Conservation (phyloP, 2,888 invertebrate species). For the Caenorhabditis doughertyi region DNA sequence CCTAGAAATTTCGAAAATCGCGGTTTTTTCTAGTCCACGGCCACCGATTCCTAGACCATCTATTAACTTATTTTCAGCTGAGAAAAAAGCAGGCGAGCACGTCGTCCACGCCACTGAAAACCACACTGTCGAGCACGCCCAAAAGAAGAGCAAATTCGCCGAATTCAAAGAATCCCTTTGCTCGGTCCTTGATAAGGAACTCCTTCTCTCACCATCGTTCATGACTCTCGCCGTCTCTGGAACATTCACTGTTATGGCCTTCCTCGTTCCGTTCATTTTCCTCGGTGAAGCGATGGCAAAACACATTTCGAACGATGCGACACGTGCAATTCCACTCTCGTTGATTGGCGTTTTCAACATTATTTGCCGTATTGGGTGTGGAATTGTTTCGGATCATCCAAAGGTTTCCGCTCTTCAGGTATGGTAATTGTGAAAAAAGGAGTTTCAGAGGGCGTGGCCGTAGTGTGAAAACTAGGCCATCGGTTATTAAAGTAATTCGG, state of each 20-base stretch:
- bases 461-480: too few species aligned
- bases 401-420: slow-evolving; percentile 92
- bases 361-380: slow-evolving; percentile 90
- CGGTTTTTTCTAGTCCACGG: too few species aligned
- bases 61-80: slow-evolving; percentile 24
- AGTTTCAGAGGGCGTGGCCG: too few species aligned
- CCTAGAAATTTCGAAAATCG: too few species aligned
- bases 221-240: slow-evolving; percentile 92
- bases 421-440: slow-evolving; percentile 88
- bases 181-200: slow-evolving; percentile 87
- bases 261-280: slow-evolving; percentile 94
- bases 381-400: slow-evolving; percentile 86
- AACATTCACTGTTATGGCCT: slow-evolving; percentile 95
- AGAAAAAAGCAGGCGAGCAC: slow-evolving; percentile 32
- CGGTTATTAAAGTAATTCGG: too few species aligned
- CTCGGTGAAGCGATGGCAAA: slow-evolving; percentile 87
- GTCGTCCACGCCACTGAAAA: slow-evolving; percentile 50
- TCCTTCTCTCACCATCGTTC: slow-evolving; percentile 92
- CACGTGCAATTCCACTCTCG: background rate
- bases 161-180: slow-evolving; percentile 57
- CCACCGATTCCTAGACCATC: background rate
- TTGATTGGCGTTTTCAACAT: slow-evolving; percentile 94
- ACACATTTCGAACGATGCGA: background rate
- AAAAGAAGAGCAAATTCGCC: slow-evolving; percentile 27
- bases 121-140: slow-evolving; percentile 36